phyloP scores from a whole-genome alignment of 2,113 vertebrate species.

The Callochromis pleurospilus region DNA sequence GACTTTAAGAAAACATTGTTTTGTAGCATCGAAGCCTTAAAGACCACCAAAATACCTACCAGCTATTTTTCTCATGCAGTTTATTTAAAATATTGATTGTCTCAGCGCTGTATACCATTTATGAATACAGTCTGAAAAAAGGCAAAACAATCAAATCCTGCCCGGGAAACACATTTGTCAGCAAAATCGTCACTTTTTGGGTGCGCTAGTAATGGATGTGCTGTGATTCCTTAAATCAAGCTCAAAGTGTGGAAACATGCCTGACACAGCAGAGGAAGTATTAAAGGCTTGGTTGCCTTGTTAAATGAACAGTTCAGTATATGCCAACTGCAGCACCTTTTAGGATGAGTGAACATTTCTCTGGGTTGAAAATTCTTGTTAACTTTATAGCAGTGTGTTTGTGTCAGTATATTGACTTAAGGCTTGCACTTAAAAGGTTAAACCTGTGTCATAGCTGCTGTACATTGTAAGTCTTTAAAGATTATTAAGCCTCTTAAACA shows the following conservation, averaged over 20 bases:
- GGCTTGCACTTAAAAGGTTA: background rate
- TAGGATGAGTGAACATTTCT: background rate
- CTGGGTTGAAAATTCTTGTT: background rate
- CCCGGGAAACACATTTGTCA: background rate
- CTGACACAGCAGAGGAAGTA: slow-evolving; percentile 41
- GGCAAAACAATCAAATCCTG: background rate
- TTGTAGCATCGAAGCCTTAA: background rate
- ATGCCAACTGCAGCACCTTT: slow-evolving; percentile 29
- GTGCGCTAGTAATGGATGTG: background rate
- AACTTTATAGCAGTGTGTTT: background rate
- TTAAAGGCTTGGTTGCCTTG: slow-evolving; percentile 22
- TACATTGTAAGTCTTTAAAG: background rate
- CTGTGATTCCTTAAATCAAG: slow-evolving; percentile 29
- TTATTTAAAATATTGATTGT: background rate
- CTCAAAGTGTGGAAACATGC: slow-evolving; percentile 34
- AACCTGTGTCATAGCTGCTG: background rate
- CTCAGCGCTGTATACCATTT: background rate
- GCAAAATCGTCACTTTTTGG: background rate
- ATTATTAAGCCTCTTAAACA: background rate
- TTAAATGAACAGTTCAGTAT: slow-evolving; percentile 44
- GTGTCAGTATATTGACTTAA: background rate
- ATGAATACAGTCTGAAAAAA: background rate
- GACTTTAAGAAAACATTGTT: background rate
- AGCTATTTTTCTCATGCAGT: background rate
- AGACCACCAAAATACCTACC: background rate